Base-by-base conservation (phyloP, 2,113 vertebrate species). In the Entosphenus tridentatus region DNA sequence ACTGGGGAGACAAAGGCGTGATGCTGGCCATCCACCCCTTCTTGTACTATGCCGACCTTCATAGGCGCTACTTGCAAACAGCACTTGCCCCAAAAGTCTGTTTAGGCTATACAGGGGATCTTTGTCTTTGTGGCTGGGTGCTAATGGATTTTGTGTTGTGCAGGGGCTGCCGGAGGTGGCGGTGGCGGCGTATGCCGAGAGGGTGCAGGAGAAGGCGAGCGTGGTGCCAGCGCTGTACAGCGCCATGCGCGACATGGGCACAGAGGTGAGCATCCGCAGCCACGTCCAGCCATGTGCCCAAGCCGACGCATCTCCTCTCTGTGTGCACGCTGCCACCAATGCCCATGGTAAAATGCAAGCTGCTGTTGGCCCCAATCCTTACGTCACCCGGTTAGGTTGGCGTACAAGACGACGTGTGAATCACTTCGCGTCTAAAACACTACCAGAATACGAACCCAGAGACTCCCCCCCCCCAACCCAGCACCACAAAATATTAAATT, bases 161-260 rank as follows among this genome's bases (percentile, higher is more conserved):
- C 5, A 39, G 39, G 39, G 39, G 39, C 39, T 39, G 39, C 39
- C 39, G 39, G 39, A 39, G 39, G 39, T 39, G 39, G 39, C 39
- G 39, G 39, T 39, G 39, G 39, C 5, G 39, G 39, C 39, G 5
- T 97, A 97, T 74, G 89, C 89, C 73, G 84, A 83, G 80, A 88
- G 86, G 62, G 83, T 97, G 75, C 86, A 95, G 72, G 81, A 86
- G 72, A 97, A 95, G 78, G 92, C 87, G 78, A 2, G 82, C 67
- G 78, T 96, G 79, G 89, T 97, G 71, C 83, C 86, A 57, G 89
- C 91, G 9, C 86, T 97, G 72, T 97, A 96, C 81, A 84, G 85
- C 77, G 83, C 96, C 74, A 95, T 97, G 79, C 89, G 95, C 73
- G 89, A 96, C 73, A 83, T 84, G 69, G 81, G 85, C 80, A 95